A percentile compares a stretch with the other conserved stretches of the same genome.
phyloP scores from a whole-genome alignment of 1,140 invertebrate species.

The Pseudobourletiella spinata region DNA sequence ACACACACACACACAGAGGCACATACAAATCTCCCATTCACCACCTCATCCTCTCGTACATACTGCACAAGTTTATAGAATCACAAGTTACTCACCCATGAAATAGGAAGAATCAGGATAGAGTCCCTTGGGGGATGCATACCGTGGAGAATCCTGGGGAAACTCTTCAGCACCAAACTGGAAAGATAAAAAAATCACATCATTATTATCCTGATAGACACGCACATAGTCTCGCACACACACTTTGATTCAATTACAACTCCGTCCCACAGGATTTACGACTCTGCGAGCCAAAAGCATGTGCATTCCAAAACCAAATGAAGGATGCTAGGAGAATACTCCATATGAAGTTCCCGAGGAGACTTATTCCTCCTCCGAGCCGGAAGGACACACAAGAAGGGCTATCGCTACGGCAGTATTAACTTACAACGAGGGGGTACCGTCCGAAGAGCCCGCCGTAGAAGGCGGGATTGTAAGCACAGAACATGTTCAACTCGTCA shows the following conservation, averaged over 20 bases:
- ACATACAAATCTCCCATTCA: not conserved
- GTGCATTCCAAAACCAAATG: too few species aligned
- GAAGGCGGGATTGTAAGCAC: conserved; percentile 35
- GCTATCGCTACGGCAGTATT: too few species aligned
- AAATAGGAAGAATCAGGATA: conserved; percentile 52
- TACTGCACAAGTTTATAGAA: not conserved
- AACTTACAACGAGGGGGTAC: conserved; percentile 36
- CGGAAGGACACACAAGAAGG: too few species aligned
- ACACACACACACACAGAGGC: not conserved
- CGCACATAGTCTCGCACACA: too few species aligned
- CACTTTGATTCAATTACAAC: too few species aligned
- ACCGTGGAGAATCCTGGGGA: conserved; percentile 71
- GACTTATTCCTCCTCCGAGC: too few species aligned
- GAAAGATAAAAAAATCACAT: conserved; percentile 39
- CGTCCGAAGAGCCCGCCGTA: conserved; percentile 31
- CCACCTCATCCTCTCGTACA: not conserved
- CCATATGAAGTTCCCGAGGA: not conserved
- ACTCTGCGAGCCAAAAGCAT: too few species aligned
- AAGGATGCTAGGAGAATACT: too few species aligned
- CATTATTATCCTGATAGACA: too few species aligned
- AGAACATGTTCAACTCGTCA: conserved; percentile 27
- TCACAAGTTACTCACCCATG: conserved; percentile 43
- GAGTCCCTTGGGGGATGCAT: conserved; percentile 66
- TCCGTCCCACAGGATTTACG: too few species aligned
- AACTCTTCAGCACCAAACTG: conserved; percentile 85